Conservation (phyloP, 2,797 vertebrate genomes). For the Sebastes steindachneri region DNA sequence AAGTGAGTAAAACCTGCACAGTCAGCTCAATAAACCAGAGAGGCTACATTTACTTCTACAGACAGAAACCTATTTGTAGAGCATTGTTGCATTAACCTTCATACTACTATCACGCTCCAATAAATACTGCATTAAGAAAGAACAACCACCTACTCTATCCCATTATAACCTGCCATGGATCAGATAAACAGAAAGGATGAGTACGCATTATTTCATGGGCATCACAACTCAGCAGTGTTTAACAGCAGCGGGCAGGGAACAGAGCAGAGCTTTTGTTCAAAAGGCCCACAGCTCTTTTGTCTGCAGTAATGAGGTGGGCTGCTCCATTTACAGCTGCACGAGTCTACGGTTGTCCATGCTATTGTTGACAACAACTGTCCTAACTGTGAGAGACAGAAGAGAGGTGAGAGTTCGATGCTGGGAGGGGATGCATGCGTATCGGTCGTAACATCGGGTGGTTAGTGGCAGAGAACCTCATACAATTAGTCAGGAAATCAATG, state of each 20-base stretch:
- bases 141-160: background rate
- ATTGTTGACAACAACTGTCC: constrained; percentile 48
- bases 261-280: constrained; percentile 20
- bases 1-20: constrained; percentile 35
- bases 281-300: constrained; percentile 28
- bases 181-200: constrained; percentile 30
- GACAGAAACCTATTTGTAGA: constrained; percentile 13
- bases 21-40: constrained; percentile 24
- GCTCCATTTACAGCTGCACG: constrained; percentile 36
- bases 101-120: background rate
- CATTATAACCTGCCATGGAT: constrained; percentile 23
- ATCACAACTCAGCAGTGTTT: constrained; percentile 47
- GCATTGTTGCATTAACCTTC: constrained; percentile 26
- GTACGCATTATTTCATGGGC: constrained; percentile 36
- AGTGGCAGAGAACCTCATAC: background rate
- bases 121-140: constrained; percentile 51
- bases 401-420: constrained; percentile 22
- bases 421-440: constrained; percentile 7
- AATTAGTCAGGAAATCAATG: constrained; percentile 62
- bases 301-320: constrained; percentile 39
- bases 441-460: background rate
- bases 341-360: background rate
- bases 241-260: background rate
- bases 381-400: constrained; percentile 12
- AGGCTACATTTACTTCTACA: background rate